Evolutionary conservation across 2,797 vertebrate genomes (phyloP).

Genomic region (Mus minutoides): DNA sequence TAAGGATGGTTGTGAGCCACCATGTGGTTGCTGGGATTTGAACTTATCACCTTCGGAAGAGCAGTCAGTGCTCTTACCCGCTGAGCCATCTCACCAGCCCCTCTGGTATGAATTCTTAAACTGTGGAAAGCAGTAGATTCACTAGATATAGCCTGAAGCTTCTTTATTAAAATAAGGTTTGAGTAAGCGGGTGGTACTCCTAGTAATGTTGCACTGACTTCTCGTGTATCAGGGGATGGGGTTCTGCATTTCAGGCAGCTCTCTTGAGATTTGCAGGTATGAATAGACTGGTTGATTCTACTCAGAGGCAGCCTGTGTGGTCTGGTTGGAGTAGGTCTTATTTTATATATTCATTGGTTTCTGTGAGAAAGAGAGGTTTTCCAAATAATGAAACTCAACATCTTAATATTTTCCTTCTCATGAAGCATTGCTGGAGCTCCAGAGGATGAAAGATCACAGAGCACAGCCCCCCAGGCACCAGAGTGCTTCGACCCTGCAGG

Average conservation of each 20-base stretch:
- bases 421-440: conserved; percentile 78
- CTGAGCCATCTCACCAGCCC: no score
- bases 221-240: background rate
- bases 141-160: background rate
- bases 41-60: no score
- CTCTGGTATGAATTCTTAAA: background rate
- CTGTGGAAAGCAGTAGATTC: background rate
- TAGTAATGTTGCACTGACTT: no score
- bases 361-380: background rate
- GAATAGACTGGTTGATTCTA: background rate
- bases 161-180: background rate
- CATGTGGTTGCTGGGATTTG: no score
- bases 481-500: conserved; percentile 88
- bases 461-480: conserved; percentile 82
- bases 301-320: background rate
- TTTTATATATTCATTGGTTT: background rate
- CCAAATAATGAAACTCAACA: background rate
- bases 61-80: no score
- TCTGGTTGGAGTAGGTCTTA: background rate
- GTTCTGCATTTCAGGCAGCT: background rate
- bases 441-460: conserved; percentile 92
- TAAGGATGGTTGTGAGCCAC: no score
- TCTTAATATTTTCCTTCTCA: background rate
- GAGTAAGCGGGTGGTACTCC: no score
- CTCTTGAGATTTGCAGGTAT: background rate